These are phyloP conservation scores for Galeopsomyia nigrocyanea DNA, from an alignment of 2,888 invertebrate genomes.

Conservation along the genomic window DNA sequence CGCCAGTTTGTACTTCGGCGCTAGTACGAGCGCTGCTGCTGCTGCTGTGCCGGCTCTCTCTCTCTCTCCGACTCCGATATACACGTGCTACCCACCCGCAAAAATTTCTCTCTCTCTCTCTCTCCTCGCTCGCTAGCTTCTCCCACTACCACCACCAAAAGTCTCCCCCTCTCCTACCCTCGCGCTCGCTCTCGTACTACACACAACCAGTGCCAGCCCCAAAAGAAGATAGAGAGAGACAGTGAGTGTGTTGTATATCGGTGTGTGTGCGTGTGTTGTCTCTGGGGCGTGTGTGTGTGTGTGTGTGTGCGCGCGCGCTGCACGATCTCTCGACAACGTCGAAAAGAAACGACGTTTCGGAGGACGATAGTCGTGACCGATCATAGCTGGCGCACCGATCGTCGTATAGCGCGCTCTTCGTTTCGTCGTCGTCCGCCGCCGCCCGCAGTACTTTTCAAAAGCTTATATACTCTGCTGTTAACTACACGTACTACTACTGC, in stretches of 20 bases:
- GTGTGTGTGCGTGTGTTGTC: neutral
- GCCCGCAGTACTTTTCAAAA: neutral
- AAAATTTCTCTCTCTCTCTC: slow-evolving; percentile 1
- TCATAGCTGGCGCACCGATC: slow-evolving; percentile 69
- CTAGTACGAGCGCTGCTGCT: slow-evolving; percentile 27
- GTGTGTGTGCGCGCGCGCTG: slow-evolving; percentile 38
- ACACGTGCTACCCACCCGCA: no score
- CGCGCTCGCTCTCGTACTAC: slow-evolving; percentile 51
- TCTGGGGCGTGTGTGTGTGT: slow-evolving; percentile 35
- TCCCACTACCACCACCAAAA: slow-evolving; percentile 36
- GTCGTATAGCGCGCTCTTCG: slow-evolving; percentile 34
- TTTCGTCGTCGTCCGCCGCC: neutral
- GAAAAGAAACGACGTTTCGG: slow-evolving; percentile 69
- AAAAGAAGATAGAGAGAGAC: slow-evolving; percentile 37
- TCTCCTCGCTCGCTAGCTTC: slow-evolving; percentile 30
- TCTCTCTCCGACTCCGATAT: slow-evolving; percentile 24
- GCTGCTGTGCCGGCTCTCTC: slow-evolving; percentile 27
- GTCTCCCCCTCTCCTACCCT: slow-evolving; percentile 46
- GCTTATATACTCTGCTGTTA: neutral
- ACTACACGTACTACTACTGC: neutral
- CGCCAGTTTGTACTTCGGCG: slow-evolving; percentile 63
- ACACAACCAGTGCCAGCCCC: slow-evolving; percentile 38
- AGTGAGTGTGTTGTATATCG: neutral
- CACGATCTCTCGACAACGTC: slow-evolving; percentile 61
- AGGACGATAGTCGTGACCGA: slow-evolving; percentile 68